Evolutionary conservation across 2,113 vertebrate genomes (phyloP), one percentile per base, ranked within the genome.

Genomic region (Seriola dumerili): DNA sequence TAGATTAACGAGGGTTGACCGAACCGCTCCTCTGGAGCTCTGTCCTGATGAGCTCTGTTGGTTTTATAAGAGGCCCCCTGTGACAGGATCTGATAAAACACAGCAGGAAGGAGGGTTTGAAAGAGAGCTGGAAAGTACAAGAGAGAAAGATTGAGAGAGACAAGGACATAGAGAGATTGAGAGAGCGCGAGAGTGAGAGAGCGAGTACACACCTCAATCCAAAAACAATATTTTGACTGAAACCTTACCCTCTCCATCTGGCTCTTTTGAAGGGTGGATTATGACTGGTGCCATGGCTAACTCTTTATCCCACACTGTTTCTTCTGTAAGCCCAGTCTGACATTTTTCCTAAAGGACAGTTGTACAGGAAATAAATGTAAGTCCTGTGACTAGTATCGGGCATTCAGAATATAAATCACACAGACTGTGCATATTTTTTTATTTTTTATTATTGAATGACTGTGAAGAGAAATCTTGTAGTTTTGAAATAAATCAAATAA

Each of bases 191-290:
- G 78, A 75, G 76, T 72, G 65, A 81, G 81, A 85, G 85, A 83
- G 77, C 61, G 75, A 87, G 88, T 76, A 67, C 85, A 91, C 89
- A 94, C 91, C 90, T 94, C 85, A 80, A 87, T 95, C 94, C 95
- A 96, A 95, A 92, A 95, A 93, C 93, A 96, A 95, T 95, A 95
- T 96, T 95, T 93, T 86, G 87, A 94, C 87, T 95, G 94, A 95
- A 96, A 95, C 92, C 87, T 93, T 95, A 95, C 73, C 92, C 87
- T 89, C 91, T 93, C 92, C 94, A 96, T 95, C 95, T 95, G 95
- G 94, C 90, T 94, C 93, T 92, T 95, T 95, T 95, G 93, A 94
- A 95, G 91, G 90, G 78, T 87, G 92, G 94, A 95, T 95, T 95
- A 94, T 93, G 91, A 94, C 91, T 93, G 93, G 91, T 94, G 92